Evolutionary conservation across 1,140 invertebrate species (phyloP).

Genomic region (Rhopalosiphum maidis): DNA sequence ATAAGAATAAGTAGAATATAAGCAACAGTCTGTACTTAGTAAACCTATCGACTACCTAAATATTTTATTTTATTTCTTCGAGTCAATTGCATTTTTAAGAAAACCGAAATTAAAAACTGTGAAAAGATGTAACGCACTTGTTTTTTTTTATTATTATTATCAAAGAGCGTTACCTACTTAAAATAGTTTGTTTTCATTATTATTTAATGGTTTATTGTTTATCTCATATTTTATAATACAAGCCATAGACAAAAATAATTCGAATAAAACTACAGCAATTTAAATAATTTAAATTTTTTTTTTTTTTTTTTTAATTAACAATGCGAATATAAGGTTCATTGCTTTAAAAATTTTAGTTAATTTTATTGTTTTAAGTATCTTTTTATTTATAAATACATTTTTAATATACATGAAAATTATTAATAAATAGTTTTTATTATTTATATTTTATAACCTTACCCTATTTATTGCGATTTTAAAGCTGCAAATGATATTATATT

Average conservation of each 20-base stretch:
- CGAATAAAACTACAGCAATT: background rate
- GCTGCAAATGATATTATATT: background rate
- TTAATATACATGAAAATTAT: background rate
- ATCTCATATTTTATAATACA: background rate
- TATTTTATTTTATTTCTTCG: background rate
- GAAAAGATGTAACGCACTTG: background rate
- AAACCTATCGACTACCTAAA: background rate
- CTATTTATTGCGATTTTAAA: background rate
- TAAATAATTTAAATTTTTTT: background rate
- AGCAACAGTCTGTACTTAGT: background rate
- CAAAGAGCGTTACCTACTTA: background rate
- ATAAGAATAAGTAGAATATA: too few relatives aligned
- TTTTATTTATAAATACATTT: background rate
- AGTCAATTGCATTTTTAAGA: background rate
- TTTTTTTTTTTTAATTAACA: background rate
- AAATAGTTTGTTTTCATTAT: background rate
- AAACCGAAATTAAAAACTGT: background rate
- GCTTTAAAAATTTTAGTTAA: too few relatives aligned
- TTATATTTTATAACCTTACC: background rate
- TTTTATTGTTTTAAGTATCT: background rate
- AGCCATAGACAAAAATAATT: background rate
- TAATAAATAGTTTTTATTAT: background rate
- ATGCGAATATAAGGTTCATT: background rate
- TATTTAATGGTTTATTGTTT: background rate
- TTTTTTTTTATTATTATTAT: background rate